A percentile compares a stretch with the other conserved stretches of the same genome.
Evolutionary conservation across 2,113 vertebrate genomes (phyloP).

Genomic region (Romanogobio albipinnatus): DNA sequence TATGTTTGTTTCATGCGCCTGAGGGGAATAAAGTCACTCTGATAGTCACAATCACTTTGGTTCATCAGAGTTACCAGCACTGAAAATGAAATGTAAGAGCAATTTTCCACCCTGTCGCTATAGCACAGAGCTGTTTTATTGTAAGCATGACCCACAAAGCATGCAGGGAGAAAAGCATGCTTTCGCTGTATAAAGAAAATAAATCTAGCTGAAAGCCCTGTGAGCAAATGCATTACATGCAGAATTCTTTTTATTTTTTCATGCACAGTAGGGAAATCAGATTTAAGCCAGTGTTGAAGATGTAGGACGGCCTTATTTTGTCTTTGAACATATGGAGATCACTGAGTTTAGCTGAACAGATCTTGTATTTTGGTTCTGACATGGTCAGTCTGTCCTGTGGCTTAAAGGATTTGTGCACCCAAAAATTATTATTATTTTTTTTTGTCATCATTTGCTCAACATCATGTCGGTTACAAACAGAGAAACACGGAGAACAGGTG

Average conservation of each 20-base stretch:
- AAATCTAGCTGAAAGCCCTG: background rate
- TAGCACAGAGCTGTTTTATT: background rate
- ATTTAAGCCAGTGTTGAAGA: background rate
- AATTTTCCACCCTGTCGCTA: conserved; percentile 2
- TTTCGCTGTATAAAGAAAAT: background rate
- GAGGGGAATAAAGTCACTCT: background rate
- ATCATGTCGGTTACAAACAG: no score
- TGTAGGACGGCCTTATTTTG: background rate
- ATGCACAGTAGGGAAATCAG: conserved; percentile 9
- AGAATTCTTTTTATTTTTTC: background rate
- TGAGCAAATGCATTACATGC: conserved; percentile 2
- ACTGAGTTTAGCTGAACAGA: background rate
- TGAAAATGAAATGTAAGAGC: conserved; percentile 4
- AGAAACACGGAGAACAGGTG: no score
- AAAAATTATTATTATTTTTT: no score
- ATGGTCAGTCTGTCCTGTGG: no score
- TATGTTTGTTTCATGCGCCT: background rate
- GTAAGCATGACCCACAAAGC: conserved; percentile 12
- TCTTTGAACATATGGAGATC: background rate
- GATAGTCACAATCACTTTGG: background rate
- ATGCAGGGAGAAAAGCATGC: background rate
- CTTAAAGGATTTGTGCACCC: no score
- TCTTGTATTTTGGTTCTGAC: background rate
- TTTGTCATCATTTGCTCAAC: no score
- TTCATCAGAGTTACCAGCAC: conserved; percentile 10